Conservation (phyloP, 1,140 invertebrate species). For the Calephelis virginiensis region DNA sequence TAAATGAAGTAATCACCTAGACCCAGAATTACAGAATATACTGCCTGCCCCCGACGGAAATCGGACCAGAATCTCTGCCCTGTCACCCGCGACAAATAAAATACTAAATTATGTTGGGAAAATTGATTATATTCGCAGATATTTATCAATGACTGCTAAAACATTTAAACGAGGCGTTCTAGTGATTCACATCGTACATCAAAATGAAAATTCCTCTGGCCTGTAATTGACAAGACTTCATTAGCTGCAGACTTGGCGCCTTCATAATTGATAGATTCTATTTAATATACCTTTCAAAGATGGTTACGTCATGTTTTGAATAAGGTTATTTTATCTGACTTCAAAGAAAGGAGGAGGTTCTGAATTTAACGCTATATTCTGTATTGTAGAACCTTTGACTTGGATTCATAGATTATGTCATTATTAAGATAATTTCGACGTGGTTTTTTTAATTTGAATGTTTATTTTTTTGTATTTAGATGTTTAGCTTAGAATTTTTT, state of each 20-base stretch:
- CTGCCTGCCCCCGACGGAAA: too few species aligned
- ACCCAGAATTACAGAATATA: too few species aligned
- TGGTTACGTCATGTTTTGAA: not conserved
- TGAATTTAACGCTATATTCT: too few species aligned
- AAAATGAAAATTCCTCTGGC: slow-evolving; percentile 5
- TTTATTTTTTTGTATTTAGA: too few species aligned
- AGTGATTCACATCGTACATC: not conserved
- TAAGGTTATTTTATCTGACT: not conserved
- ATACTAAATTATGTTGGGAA: not conserved
- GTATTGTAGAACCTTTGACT: too few species aligned
- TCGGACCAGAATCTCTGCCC: too few species aligned
- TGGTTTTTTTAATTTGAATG: too few species aligned
- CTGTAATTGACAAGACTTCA: slow-evolving; percentile 7
- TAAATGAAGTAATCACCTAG: too few species aligned
- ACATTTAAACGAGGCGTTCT: not conserved
- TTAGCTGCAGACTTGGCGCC: slow-evolving; percentile 11
- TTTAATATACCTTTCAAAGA: not conserved
- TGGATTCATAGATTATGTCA: too few species aligned
- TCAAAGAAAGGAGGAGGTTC: not conserved
- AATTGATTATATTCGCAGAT: not conserved
- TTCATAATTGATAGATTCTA: not conserved
- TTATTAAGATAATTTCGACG: too few species aligned
- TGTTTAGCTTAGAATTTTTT: too few species aligned
- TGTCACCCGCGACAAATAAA: not conserved
- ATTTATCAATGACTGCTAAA: not conserved